Conservation (phyloP, 2,888 invertebrate species). For the Trichopoda pennipes region DNA sequence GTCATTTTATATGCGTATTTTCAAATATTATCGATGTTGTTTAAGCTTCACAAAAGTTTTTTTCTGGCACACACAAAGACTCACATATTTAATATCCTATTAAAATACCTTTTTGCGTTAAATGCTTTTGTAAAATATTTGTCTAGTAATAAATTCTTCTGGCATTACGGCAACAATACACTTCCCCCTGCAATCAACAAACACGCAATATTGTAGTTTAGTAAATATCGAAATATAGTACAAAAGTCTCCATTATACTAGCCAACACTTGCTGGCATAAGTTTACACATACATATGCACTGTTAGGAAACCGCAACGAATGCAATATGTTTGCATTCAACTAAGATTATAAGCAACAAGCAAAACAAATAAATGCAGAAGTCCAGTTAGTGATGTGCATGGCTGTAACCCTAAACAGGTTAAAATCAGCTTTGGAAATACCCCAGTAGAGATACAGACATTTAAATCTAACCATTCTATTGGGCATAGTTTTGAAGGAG, state of each 20-base stretch:
- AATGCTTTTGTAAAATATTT: constrained; percentile 55
- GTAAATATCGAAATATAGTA: neutral
- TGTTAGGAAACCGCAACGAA: neutral
- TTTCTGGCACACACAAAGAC: neutral
- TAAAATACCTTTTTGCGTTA: constrained; percentile 44
- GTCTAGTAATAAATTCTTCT: constrained; percentile 54
- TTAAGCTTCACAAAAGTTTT: constrained; percentile 2
- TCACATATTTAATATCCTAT: constrained; percentile 13
- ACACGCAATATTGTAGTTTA: constrained; percentile 54
- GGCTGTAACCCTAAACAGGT: no score
- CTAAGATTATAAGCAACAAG: neutral
- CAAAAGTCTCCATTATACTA: neutral
- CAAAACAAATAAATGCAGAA: no score
- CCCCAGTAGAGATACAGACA: no score
- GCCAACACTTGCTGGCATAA: neutral
- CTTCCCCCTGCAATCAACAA: constrained; percentile 23
- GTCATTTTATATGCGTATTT: constrained; percentile 2
- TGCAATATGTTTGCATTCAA: neutral
- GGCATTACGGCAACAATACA: constrained; percentile 34
- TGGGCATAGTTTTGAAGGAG: no score
- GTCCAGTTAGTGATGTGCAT: no score
- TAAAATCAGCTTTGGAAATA: no score
- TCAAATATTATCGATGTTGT: constrained; percentile 30
- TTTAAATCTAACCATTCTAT: no score
- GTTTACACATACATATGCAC: neutral